These are phyloP conservation scores for Acronicta alni DNA, from an alignment of 2,888 invertebrate genomes.

Conservation along the genomic window DNA sequence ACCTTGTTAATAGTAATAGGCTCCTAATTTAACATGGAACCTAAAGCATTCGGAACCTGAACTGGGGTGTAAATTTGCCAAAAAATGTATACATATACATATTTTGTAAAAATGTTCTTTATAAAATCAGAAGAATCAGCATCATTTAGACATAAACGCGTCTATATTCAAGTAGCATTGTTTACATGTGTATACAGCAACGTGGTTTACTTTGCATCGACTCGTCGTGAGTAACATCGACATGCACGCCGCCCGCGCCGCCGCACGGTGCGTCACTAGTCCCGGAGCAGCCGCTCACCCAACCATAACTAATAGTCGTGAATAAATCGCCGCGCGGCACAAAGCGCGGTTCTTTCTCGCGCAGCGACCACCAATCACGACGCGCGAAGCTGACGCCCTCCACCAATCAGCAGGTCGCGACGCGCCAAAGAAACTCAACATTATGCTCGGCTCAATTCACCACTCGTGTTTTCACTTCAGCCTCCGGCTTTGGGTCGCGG, in stretches of 20 bases:
- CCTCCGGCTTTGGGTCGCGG: constrained; percentile 78
- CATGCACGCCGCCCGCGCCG: no score
- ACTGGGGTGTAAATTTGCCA: no score
- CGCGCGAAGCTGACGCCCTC: constrained; percentile 63
- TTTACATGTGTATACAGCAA: no score
- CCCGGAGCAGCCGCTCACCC: constrained; percentile 71
- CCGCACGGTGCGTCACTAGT: constrained; percentile 66
- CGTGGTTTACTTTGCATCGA: neutral
- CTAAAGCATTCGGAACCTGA: no score
- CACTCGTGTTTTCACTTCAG: constrained; percentile 77
- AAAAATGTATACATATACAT: no score
- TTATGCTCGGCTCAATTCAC: constrained; percentile 78
- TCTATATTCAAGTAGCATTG: no score
- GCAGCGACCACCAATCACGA: constrained; percentile 76
- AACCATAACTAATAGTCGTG: constrained; percentile 88
- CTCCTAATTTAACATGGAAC: no score
- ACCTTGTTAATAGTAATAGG: no score
- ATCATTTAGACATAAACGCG: no score
- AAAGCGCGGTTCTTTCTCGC: constrained; percentile 80
- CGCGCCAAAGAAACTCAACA: constrained; percentile 82
- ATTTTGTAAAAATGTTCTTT: no score
- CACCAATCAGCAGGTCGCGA: constrained; percentile 76
- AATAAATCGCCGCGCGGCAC: constrained; percentile 83
- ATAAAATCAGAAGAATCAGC: no score
- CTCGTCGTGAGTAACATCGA: constrained; percentile 19